phyloP scores from a whole-genome alignment of 2,113 vertebrate genomes.

The Ciconia stormi region DNA sequence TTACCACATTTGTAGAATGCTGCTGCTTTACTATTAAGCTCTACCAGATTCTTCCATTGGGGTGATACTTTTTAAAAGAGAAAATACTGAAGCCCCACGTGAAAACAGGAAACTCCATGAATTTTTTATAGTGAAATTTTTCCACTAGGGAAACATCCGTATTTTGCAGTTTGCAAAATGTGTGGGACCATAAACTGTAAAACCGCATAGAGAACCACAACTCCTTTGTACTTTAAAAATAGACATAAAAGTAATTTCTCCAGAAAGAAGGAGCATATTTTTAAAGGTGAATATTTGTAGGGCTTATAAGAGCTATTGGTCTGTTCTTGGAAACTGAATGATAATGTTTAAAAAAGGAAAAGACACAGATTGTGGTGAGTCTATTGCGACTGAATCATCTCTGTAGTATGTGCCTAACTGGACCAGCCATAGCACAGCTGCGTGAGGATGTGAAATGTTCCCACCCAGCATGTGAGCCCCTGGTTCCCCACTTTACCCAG shows the following conservation, averaged over 20 bases:
- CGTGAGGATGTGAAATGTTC: not conserved
- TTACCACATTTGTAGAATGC: not conserved
- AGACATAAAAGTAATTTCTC: slow-evolving; percentile 56
- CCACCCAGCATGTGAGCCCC: not conserved
- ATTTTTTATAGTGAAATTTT: slow-evolving; percentile 61
- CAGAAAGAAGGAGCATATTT: slow-evolving; percentile 37
- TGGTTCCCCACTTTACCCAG: not conserved
- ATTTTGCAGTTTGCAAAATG: slow-evolving; percentile 60
- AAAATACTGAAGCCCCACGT: slow-evolving; percentile 32
- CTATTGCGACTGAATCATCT: not conserved
- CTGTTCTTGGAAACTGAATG: not conserved
- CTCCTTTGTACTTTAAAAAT: slow-evolving; percentile 62
- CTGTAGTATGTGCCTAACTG: not conserved
- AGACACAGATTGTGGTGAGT: slow-evolving; percentile 19
- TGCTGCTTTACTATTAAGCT: not conserved
- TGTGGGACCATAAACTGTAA: slow-evolving; percentile 58
- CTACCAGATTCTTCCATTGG: slow-evolving; percentile 4
- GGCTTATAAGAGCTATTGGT: slow-evolving; percentile 14
- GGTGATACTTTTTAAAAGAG: slow-evolving; percentile 6
- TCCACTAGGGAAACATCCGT: slow-evolving; percentile 47
- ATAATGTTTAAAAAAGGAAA: slow-evolving; percentile 39
- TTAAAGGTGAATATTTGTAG: slow-evolving; percentile 50
- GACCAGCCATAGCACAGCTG: not conserved
- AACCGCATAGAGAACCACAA: slow-evolving; percentile 43
- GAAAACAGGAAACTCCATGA: slow-evolving; percentile 59